Percentiles rank a stretch among this genome's conserved stretches.
These are phyloP conservation scores for Globia sparganii DNA, from an alignment of 2,888 invertebrate genomes.

Conservation along the genomic window DNA sequence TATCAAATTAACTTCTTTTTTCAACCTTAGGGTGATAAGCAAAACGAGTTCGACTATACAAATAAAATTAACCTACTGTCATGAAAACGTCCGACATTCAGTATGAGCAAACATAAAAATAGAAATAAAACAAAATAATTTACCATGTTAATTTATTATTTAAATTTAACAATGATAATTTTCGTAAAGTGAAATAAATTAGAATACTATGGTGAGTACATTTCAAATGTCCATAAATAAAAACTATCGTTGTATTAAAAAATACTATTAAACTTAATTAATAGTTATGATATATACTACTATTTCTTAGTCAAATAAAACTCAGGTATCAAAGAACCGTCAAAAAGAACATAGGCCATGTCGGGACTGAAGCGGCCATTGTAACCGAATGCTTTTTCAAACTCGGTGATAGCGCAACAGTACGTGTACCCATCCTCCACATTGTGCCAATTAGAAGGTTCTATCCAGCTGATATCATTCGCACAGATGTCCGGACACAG, in stretches of 20 bases:
- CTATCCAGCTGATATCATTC: constrained; percentile 72
- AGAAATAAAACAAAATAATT: neutral
- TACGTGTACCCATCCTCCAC: constrained; percentile 73
- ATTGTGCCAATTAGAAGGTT: constrained; percentile 69
- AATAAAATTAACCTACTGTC: neutral
- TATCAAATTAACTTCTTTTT: neutral
- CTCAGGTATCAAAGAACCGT: constrained; percentile 2
- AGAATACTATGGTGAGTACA: neutral
- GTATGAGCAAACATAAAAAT: neutral
- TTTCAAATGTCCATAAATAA: neutral
- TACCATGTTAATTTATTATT: neutral
- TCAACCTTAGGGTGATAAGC: neutral
- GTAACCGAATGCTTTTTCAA: constrained; percentile 71
- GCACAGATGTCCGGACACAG: constrained; percentile 76
- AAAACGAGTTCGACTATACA: neutral
- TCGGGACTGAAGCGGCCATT: constrained; percentile 58
- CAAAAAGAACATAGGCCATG: constrained; percentile 27
- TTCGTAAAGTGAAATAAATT: neutral
- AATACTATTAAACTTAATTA: neutral
- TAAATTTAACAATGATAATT: neutral
- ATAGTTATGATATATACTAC: neutral
- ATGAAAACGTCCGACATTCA: neutral
- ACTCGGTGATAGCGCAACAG: constrained; percentile 75
- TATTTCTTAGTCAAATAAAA: constrained; percentile 3
- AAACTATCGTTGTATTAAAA: neutral